A percentile compares a stretch with the other conserved stretches of the same genome.
phyloP scores from a whole-genome alignment of 1,140 invertebrate genomes.

The Nasonia longicornis region DNA sequence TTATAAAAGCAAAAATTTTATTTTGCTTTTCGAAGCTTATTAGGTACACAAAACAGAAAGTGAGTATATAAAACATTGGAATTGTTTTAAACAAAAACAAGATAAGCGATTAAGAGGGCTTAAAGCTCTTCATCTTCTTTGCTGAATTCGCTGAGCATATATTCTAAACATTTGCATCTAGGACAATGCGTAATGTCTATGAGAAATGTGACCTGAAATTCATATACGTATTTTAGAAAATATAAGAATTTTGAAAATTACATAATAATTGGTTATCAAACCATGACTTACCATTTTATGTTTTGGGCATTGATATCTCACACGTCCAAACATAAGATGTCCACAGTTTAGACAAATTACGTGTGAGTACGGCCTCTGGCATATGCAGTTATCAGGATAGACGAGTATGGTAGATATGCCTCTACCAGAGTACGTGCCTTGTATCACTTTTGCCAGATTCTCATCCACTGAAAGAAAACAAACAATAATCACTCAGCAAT shows the following conservation, averaged over 20 bases:
- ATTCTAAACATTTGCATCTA: not conserved
- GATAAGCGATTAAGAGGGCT: no score
- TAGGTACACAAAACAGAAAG: no score
- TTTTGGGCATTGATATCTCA: not conserved
- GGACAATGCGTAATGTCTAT: not conserved
- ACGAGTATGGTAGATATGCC: not conserved
- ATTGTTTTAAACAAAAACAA: no score
- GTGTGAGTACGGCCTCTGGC: not conserved
- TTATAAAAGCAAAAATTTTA: no score
- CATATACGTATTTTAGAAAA: not conserved
- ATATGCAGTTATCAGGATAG: not conserved
- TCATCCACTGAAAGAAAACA: slow-evolving; percentile 1
- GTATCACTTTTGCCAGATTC: not conserved
- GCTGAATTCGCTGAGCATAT: not conserved
- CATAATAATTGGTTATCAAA: not conserved
- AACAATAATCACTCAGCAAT: not conserved
- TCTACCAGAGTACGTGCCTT: not conserved
- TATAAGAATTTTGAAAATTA: not conserved
- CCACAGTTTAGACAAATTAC: not conserved
- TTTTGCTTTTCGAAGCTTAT: no score
- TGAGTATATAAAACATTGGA: no score
- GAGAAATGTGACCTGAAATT: not conserved
- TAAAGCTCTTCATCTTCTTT: not conserved
- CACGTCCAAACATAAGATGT: slow-evolving; percentile 5
- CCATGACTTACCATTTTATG: not conserved